Base-by-base conservation (phyloP, 1,140 invertebrate species). In the Pachyrhynchus sulphureomaculatus region DNA sequence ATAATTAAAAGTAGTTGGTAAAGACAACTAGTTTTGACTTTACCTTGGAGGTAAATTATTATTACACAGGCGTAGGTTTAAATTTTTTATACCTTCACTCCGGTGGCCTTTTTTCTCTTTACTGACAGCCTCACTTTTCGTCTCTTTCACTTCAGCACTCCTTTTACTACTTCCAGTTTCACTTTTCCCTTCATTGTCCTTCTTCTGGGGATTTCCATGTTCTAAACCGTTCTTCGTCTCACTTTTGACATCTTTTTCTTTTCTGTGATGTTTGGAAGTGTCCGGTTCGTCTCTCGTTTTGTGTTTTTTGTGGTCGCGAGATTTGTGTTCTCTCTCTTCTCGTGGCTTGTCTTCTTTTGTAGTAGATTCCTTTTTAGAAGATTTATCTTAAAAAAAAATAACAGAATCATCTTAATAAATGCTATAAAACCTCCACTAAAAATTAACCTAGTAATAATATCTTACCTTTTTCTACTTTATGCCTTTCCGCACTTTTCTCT, bases 311-410 rank as follows among this genome's bases (percentile, higher is more conserved):
- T 56, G 44, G 13, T 53, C 48, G n/a, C 18, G 34, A 24, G 18
- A 13, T 44, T 58, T 55, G 9, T 49, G 37, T 42, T 65, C 63
- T 49, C 57, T 45, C 32, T 39, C 57, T 1, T 29, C 26, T 29
- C 26, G 8, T 29, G 2, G 24, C 12, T 29, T 29, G n/a, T 29
- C 5, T 6, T 29, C 5, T 6, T 29, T 39, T 15, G 13, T n/a
- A 17, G 24, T 21, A 10, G 15, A 2, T 44, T 39, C 44, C n/a
- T 47, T 47, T 15, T 47, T 47, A 23, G 20, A 21, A 4, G 36
- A 39, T 39, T 39, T 39, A 39, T 39, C 36, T 39, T 6, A 33
- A 33, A 33, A 33, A 12, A 12, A 33, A 12, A 33, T 33, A 12
- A 12, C 12, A 5, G 12, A 33, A 12, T 6, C 5, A 33, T 33